Conservation (phyloP, 37 sponge, comb jelly and placozoan species). For the Mnemiopsis leidyi region DNA sequence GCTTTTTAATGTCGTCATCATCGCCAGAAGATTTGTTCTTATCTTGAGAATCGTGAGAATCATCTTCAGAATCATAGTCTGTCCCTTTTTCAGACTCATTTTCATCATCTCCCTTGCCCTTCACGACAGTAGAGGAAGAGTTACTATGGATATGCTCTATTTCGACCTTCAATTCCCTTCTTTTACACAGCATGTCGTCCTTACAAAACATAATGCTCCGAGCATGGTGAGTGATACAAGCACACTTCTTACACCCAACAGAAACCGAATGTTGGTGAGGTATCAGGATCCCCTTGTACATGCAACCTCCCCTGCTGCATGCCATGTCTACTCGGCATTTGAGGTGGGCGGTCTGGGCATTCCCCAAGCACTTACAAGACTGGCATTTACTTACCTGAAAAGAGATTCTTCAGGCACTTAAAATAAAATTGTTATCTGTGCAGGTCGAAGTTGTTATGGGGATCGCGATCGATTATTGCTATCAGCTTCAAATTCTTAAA, state of each 20-base stretch:
- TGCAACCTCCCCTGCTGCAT: background rate
- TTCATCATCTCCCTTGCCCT: too few relatives aligned
- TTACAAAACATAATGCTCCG: background rate
- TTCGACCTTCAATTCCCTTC: background rate
- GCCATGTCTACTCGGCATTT: constrained; percentile 24
- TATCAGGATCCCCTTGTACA: background rate
- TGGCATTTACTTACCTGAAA: background rate
- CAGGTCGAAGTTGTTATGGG: too few relatives aligned
- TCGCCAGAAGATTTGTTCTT: too few relatives aligned
- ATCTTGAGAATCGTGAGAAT: too few relatives aligned
- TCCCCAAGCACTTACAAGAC: background rate
- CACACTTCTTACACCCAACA: constrained; percentile 36
- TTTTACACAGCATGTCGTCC: background rate
- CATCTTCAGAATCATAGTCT: too few relatives aligned
- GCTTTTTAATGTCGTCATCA: too few relatives aligned
- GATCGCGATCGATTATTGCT: too few relatives aligned
- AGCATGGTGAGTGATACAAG: background rate
- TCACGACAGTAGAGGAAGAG: background rate
- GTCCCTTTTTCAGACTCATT: too few relatives aligned
- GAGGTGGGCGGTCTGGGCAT: background rate
- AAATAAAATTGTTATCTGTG: too few relatives aligned
- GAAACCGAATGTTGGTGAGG: background rate
- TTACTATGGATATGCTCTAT: background rate
- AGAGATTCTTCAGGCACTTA: too few relatives aligned
- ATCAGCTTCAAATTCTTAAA: background rate